These are phyloP conservation scores for Aurelia sp. DNA, from an alignment of 30 jellyfish, hydroid and myxozoan genomes.

Conservation along the genomic window DNA sequence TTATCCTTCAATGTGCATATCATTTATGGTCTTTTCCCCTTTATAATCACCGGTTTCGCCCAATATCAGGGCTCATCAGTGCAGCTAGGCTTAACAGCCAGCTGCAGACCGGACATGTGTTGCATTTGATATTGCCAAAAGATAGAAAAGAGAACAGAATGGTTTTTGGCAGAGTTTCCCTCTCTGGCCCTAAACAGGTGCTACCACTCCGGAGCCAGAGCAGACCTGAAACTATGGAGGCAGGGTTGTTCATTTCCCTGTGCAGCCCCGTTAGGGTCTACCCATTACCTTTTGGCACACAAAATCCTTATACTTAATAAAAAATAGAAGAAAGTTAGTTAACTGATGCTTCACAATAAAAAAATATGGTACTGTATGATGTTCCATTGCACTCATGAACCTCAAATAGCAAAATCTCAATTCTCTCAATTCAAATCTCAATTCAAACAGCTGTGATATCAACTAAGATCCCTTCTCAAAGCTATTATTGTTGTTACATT, in stretches of 20 bases:
- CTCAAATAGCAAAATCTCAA: too few relatives aligned
- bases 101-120: slow-evolving; percentile 30
- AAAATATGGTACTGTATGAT: too few relatives aligned
- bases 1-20: too few relatives aligned
- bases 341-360: too few relatives aligned
- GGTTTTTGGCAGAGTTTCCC: slow-evolving; percentile 38
- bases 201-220: slow-evolving; percentile 57
- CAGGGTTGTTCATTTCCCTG: slow-evolving; percentile 51
- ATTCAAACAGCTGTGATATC: too few relatives aligned
- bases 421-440: too few relatives aligned
- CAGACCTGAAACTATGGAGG: slow-evolving; percentile 47
- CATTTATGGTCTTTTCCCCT: neutral
- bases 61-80: too few relatives aligned
- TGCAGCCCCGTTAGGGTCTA: slow-evolving; percentile 19
- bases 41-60: slow-evolving; percentile 42
- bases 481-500: too few relatives aligned
- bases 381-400: too few relatives aligned
- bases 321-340: too few relatives aligned
- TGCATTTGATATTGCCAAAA: neutral
- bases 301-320: neutral
- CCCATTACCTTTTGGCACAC: slow-evolving; percentile 16
- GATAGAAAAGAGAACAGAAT: neutral
- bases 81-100: neutral
- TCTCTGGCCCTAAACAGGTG: slow-evolving; percentile 57
- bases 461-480: too few relatives aligned